Evolutionary conservation across 2,888 invertebrate species (phyloP), one percentile per base, ranked within the genome.

Genomic region (Rotaria macrura): DNA sequence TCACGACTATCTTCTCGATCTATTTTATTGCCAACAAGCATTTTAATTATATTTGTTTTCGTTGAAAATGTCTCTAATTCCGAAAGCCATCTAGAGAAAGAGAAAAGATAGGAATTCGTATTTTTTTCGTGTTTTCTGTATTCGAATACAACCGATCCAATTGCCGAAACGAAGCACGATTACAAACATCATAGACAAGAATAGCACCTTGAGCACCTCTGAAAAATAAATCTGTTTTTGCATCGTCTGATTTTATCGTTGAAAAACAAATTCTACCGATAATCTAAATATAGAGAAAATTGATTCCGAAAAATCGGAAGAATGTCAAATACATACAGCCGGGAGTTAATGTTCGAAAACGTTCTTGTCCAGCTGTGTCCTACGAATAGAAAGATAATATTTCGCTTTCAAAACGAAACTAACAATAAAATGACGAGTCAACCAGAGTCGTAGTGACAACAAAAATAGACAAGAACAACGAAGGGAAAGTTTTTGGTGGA

Each of bases 21-120:
- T 89, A 97, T 97, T 92, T 99, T 98, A 91, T 99, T 99, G 83
- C 96, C 99, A 25, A 99, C 96, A 87, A 99, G 93, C 94, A 99
- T 95, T 91, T 97, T 96, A 0, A 97, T 88, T 88, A 97, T 94
- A 89, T 97, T 95, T 85, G 94, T 93, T 91, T 95, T 96, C 65
- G 96, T 97, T 65, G 96, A 94, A 90, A 97, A 98, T 2, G 95
- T 96, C 89, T 97, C 95, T 85, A 99, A 91, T 91, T 99, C 98
- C 88, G 94, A 94, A 6, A 97, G 92, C 99, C 99, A 99, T 85
- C 94, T 85, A 34, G 4, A 57, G n/a, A 5, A 43, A 43, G 43
- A 57, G 12, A 20, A 57, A 23, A 52, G 23, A 52, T 0, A 52
- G 47, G 14, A 47, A 47, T 47, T 47, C 5, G 5, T 5, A 10